Evolutionary conservation across 1,140 invertebrate genomes (phyloP), one percentile per base, ranked within the genome.

Genomic region (Drosophila kanapiae): DNA sequence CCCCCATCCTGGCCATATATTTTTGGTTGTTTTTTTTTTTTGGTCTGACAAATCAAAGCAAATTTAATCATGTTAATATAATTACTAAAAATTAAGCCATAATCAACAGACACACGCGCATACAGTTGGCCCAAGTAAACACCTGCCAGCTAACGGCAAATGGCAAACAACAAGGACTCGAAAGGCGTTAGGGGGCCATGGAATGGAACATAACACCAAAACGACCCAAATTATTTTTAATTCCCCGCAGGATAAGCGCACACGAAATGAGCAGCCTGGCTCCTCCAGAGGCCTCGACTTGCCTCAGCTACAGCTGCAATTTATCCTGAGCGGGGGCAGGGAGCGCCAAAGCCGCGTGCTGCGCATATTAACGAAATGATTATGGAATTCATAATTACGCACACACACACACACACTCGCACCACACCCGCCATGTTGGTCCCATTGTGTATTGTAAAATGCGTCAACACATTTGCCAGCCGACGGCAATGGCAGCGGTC

Each of bases 51-150:
- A 90, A 90, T 90, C 86, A 91, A 82, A 91, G 77, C 86, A 80
- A 90, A 90, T 90, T 90, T 91, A 90, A 90, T 91, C 87, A 90
- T 91, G 86, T 91, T 91, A 86, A 91, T 86, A 86, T 91, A 90
- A 90, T 90, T 91, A 90, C 86, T 80, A 90, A 78, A 88, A 90
- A 90, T 90, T 90, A 90, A 90, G 86, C 87, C 82, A 78, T 86
- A 91, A 90, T 85, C 82, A 85, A 82, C 78, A 75, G 76, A 80
- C 67, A 80, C 79, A 53, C 47, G 61, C 33, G 13, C 31, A 35
- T 33, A 16, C 9, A 54, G 54, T 16, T 9, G n/a, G 51, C 40
- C 48, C 37, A 40, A 37, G 72, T 49, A 74, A 81, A 70, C 78
- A 81, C 78, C 78, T 81, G 78, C 63, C 71, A 54, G 56, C 68